Conservation (phyloP, 2,113 vertebrate genomes). For the Oreochromis tanganicae region DNA sequence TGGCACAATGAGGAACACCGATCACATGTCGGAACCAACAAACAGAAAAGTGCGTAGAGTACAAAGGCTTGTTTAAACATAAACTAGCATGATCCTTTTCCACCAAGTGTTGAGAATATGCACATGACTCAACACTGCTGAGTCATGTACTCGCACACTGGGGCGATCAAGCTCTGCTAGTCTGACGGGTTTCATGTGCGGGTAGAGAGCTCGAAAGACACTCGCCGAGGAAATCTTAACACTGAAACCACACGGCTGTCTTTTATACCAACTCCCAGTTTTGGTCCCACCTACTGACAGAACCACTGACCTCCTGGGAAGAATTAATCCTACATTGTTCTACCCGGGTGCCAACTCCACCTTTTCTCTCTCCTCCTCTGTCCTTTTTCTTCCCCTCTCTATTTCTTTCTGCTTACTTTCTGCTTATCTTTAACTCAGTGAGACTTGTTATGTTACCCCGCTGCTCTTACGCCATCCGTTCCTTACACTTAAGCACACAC, state of each 20-base stretch:
- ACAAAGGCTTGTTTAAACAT: neutral
- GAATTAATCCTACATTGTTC: neutral
- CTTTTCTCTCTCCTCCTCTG: neutral
- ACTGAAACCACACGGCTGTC: neutral
- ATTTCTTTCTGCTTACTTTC: neutral
- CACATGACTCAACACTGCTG: neutral
- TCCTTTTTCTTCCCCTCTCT: neutral
- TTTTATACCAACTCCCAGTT: neutral
- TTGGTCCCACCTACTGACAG: neutral
- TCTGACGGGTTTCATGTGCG: constrained; percentile 1
- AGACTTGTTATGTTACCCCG: neutral
- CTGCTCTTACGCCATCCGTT: neutral
- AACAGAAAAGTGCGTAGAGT: neutral
- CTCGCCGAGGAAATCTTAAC: neutral
- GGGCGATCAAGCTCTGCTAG: constrained; percentile 1
- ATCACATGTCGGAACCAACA: neutral
- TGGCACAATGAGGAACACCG: neutral
- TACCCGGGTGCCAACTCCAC: neutral
- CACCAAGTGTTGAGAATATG: neutral
- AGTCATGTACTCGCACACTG: neutral
- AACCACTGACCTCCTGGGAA: neutral
- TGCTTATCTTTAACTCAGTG: neutral
- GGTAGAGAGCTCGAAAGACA: neutral
- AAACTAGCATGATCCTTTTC: neutral
- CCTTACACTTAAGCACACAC: neutral